phyloP scores from a whole-genome alignment of 2,888 invertebrate species.

The Cheilosia vulpina region DNA sequence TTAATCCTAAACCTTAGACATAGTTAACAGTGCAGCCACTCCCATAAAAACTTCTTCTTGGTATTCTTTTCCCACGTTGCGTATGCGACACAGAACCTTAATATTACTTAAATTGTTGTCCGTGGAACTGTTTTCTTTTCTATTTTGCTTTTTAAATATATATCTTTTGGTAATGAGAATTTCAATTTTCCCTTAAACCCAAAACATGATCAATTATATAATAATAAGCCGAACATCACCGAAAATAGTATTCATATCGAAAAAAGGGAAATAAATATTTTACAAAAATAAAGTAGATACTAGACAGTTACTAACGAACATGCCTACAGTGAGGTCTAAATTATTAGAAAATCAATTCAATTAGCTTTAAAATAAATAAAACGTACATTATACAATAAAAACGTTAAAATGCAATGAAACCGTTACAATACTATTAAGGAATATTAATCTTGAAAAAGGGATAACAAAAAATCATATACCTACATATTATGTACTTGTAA shows the following conservation, averaged over 20 bases:
- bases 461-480: neutral
- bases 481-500: neutral
- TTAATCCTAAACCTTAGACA: too few relatives aligned
- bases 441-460: neutral
- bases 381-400: conserved; percentile 30
- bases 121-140: neutral
- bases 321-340: conserved; percentile 18
- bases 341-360: conserved; percentile 37
- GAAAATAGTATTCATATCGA: conserved; percentile 36
- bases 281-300: conserved; percentile 19
- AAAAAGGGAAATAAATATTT: conserved; percentile 1
- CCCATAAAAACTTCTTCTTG: too few relatives aligned
- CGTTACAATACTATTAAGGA: neutral
- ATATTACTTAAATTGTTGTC: too few relatives aligned
- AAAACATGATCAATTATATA: conserved; percentile 38
- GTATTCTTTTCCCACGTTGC: too few relatives aligned
- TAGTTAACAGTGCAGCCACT: too few relatives aligned
- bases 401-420: neutral
- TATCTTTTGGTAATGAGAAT: neutral
- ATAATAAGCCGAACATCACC: conserved; percentile 10
- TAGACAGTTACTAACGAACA: conserved; percentile 20
- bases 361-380: conserved; percentile 60
- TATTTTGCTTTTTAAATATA: neutral
- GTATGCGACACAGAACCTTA: too few relatives aligned
- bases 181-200: neutral